Conservation (phyloP, 2,113 vertebrate species). For the Onychostruthus taczanowskii region DNA sequence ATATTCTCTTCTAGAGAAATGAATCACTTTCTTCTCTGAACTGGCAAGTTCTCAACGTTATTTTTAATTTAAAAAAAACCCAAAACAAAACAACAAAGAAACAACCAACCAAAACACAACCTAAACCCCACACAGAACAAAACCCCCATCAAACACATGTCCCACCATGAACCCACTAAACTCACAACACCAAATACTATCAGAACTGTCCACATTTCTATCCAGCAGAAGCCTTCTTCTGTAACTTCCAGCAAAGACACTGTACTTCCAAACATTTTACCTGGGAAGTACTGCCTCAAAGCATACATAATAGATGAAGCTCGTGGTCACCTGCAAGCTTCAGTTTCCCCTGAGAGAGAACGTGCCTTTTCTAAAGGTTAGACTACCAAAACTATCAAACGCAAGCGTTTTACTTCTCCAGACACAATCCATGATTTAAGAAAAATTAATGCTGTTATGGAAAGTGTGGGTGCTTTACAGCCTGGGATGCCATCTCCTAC, state of each 20-base stretch:
- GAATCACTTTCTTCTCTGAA: neutral
- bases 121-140: neutral
- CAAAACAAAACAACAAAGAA: neutral
- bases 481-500: no score
- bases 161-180: neutral
- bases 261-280: neutral
- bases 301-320: neutral
- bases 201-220: neutral
- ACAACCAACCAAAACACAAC: neutral
- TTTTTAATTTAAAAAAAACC: neutral
- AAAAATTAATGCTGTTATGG: no score
- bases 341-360: neutral
- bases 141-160: neutral
- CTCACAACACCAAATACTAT: neutral
- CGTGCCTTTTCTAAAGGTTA: fast-evolving
- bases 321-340: neutral
- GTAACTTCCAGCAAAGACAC: neutral
- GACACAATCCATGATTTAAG: neutral
- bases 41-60: neutral
- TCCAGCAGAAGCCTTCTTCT: neutral
- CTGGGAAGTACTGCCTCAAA: neutral
- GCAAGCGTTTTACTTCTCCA: neutral
- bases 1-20: neutral
- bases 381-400: neutral
- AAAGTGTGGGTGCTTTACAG: no score